Percentiles rank a stretch among this genome's conserved stretches.
Conservation (phyloP, 2,888 invertebrate genomes). For the Eupithecia tripunctaria region DNA sequence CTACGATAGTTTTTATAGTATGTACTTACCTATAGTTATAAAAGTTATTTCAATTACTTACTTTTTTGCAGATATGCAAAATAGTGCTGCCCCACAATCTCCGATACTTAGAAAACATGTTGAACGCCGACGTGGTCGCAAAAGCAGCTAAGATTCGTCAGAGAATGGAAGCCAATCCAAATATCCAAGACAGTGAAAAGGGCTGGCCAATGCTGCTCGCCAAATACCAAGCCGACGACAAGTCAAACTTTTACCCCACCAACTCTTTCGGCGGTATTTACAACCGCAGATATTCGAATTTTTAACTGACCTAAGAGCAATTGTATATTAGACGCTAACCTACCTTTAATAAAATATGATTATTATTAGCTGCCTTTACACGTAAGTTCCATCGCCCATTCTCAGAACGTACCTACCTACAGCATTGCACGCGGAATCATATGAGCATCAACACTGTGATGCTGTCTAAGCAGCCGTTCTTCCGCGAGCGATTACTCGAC, state of each 20-base stretch:
- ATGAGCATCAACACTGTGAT: too few species aligned
- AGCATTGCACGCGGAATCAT: too few species aligned
- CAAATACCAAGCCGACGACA: conserved; percentile 67
- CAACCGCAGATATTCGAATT: conserved; percentile 38
- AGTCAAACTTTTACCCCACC: conserved; percentile 33
- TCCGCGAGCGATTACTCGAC: too few species aligned
- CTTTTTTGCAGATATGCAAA: conserved; percentile 70
- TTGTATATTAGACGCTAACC: not conserved
- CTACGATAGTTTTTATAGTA: too few species aligned
- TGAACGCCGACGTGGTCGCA: conserved; percentile 75
- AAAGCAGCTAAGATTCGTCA: conserved; percentile 75
- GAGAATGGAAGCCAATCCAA: conserved; percentile 70
- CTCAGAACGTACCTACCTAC: too few species aligned
- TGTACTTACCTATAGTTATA: not conserved
- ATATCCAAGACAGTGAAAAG: conserved; percentile 65
- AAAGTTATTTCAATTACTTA: not conserved
- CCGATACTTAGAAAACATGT: conserved; percentile 77
- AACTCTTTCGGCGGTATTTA: conserved; percentile 33
- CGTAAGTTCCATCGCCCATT: too few species aligned
- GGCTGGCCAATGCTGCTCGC: conserved; percentile 72
- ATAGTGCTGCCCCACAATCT: conserved; percentile 76
- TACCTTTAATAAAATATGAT: not conserved
- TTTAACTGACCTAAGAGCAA: conserved; percentile 5
- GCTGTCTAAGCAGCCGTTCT: too few species aligned
- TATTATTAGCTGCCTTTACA: too few species aligned